phyloP scores from a whole-genome alignment of 2,113 vertebrate species.

The Triplophysa dalaica region DNA sequence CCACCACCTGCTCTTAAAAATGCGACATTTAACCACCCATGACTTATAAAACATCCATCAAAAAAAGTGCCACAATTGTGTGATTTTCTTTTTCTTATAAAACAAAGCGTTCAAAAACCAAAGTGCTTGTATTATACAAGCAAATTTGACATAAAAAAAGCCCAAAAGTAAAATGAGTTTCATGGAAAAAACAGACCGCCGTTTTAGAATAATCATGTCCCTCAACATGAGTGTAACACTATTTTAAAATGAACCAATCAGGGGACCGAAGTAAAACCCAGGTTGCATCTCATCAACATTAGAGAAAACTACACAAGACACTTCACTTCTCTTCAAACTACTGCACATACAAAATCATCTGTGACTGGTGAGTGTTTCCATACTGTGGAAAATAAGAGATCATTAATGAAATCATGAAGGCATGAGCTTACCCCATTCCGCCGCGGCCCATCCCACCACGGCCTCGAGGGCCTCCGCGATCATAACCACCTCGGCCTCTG shows the following conservation, averaged over 20 bases:
- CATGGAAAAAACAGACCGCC: too few species aligned
- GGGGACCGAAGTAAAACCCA: background rate
- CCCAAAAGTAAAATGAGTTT: background rate
- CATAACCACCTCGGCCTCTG: constrained; percentile 82
- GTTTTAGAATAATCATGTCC: background rate
- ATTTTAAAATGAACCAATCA: background rate
- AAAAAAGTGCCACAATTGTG: background rate
- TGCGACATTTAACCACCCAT: background rate
- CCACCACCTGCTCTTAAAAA: background rate
- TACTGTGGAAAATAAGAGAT: background rate
- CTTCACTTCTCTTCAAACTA: background rate
- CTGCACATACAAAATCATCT: background rate
- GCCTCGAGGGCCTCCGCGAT: constrained; percentile 74
- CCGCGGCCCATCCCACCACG: constrained; percentile 87
- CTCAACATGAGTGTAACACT: too few species aligned
- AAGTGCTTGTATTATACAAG: too few species aligned
- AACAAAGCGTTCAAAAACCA: background rate
- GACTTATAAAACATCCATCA: background rate
- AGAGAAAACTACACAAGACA: background rate
- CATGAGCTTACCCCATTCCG: constrained; percentile 96
- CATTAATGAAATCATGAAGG: background rate
- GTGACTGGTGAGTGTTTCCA: background rate
- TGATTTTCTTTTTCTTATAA: background rate
- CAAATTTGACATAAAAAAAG: background rate
- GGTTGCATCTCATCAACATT: background rate